Evolutionary conservation across 2,888 invertebrate genomes (phyloP).

Genomic region (Euplagia quadripunctaria): DNA sequence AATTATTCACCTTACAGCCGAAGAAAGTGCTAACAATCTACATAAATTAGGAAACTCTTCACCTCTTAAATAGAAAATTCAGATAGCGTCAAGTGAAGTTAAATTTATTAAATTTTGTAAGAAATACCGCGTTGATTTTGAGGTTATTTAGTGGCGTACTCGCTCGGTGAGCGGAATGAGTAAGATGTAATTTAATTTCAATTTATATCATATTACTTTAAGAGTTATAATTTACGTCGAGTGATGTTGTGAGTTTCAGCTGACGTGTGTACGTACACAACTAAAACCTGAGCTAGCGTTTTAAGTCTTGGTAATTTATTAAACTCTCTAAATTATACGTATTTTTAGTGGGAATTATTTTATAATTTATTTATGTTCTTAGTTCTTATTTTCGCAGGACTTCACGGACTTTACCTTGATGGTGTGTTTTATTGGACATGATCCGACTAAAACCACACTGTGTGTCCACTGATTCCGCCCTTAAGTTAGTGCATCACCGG

Average conservation of each 20-base stretch:
- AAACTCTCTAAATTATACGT: background rate
- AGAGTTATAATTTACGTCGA: constrained; percentile 13
- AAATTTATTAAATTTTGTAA: constrained; percentile 67
- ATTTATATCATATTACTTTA: constrained; percentile 36
- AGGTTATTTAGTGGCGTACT: constrained; percentile 54
- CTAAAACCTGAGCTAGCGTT: background rate
- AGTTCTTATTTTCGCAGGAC: background rate
- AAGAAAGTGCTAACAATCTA: constrained; percentile 73
- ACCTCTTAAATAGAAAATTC: constrained; percentile 67
- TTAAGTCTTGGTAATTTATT: background rate
- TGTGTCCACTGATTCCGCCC: no score
- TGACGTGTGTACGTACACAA: background rate
- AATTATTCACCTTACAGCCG: constrained; percentile 70
- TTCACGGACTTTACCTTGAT: background rate
- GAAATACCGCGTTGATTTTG: constrained; percentile 62
- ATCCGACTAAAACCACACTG: no score
- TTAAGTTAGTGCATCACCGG: no score
- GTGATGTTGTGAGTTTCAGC: constrained; percentile 6
- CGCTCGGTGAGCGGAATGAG: constrained; percentile 26
- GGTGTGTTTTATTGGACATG: background rate
- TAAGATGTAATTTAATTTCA: constrained; percentile 43
- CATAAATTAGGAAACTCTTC: constrained; percentile 77
- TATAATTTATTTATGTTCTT: background rate
- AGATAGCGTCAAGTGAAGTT: constrained; percentile 67
- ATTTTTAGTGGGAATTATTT: background rate